phyloP scores from a whole-genome alignment of 92 coral and sea anemone species.

The Parazoanthus swiftii region DNA sequence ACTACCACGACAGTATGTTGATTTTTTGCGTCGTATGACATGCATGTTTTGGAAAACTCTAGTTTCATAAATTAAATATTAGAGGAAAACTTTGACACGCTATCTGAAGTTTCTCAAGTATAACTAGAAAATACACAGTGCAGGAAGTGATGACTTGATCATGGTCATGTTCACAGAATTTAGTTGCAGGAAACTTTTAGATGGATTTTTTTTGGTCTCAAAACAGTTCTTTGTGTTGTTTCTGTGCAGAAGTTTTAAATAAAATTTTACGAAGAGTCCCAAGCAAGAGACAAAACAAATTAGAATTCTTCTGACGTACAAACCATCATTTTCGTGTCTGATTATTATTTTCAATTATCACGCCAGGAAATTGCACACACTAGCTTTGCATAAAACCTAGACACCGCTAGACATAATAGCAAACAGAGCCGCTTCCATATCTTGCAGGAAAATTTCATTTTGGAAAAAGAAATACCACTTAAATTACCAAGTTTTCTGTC shows the following conservation, averaged over 20 bases:
- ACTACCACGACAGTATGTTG: background rate
- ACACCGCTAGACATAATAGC: conserved; percentile 41
- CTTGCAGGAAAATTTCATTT: background rate
- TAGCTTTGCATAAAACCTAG: conserved; percentile 48
- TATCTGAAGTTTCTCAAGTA: background rate
- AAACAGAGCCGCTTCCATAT: background rate
- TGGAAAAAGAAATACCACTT: background rate
- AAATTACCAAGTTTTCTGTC: background rate
- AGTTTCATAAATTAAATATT: background rate
- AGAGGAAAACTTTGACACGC: background rate
- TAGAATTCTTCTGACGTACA: background rate
- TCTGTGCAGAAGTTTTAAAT: background rate
- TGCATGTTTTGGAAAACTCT: background rate
- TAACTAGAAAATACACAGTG: no score
- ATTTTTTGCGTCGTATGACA: no score
- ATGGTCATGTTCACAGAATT: background rate
- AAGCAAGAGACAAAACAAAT: background rate
- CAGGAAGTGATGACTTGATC: no score
- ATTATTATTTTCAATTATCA: conserved; percentile 22
- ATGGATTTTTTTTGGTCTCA: background rate
- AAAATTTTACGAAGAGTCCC: background rate
- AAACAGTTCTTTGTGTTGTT: background rate
- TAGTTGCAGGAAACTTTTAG: background rate
- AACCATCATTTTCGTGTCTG: conserved; percentile 15
- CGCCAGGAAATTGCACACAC: conserved; percentile 46